A percentile compares a stretch with the other conserved stretches of the same genome.
phyloP scores from a whole-genome alignment of 2,888 invertebrate species.

The Drosophila barbarae region DNA sequence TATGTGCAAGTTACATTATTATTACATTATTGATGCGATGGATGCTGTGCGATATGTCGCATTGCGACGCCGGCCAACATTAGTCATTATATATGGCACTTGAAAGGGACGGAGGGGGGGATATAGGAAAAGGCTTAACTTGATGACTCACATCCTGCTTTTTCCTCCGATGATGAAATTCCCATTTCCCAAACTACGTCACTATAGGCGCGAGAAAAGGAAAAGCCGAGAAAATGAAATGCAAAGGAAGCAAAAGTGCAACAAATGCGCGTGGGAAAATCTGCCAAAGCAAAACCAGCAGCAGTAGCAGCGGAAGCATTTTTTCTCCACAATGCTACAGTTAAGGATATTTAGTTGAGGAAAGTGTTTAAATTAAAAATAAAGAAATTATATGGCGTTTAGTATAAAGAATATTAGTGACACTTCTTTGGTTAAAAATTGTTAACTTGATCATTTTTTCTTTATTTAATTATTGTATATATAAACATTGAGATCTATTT shows the following conservation, averaged over 20 bases:
- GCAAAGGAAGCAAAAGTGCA: slow-evolving; percentile 21
- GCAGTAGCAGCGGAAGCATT: slow-evolving; percentile 22
- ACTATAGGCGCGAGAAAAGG: slow-evolving; percentile 12
- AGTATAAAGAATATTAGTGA: too few relatives aligned
- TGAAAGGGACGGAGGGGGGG: not conserved
- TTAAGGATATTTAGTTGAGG: not conserved
- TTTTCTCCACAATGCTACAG: slow-evolving; percentile 15
- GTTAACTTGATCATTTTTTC: too few relatives aligned
- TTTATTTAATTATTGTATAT: not conserved
- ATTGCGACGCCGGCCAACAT: slow-evolving; percentile 27
- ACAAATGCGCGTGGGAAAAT: slow-evolving; percentile 57
- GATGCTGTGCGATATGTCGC: slow-evolving; percentile 12
- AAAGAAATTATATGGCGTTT: not conserved
- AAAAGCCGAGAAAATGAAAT: slow-evolving; percentile 15
- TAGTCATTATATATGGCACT: slow-evolving; percentile 17
- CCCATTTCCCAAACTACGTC: slow-evolving; percentile 23
- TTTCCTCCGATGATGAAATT: slow-evolving; percentile 38
- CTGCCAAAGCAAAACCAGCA: slow-evolving; percentile 10
- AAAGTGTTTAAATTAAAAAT: not conserved
- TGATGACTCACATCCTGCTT: slow-evolving; percentile 47
- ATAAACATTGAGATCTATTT: not conserved
- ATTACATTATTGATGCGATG: slow-evolving; percentile 29
- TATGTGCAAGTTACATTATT: slow-evolving; percentile 45
- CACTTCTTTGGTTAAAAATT: too few relatives aligned
- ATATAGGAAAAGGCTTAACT: slow-evolving; percentile 19